Evolutionary conservation across 2,888 invertebrate species (phyloP).

Genomic region (Dicroscelio sp.): DNA sequence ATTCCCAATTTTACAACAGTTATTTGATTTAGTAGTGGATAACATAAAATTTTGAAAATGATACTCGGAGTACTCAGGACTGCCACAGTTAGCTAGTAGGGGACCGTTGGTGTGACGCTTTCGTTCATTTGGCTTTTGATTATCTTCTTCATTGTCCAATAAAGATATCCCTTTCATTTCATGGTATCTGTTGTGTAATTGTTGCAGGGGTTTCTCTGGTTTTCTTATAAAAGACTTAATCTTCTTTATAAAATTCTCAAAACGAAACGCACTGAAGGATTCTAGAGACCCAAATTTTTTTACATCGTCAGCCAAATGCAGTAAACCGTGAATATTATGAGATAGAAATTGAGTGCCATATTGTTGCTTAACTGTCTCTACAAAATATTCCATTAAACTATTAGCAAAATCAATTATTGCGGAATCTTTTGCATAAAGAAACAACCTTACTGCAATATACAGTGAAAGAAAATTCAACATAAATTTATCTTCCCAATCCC

Average conservation of each 20-base stretch:
- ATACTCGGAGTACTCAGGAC: conserved; percentile 2
- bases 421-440: not conserved
- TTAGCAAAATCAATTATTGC: not conserved
- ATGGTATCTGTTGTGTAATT: not conserved
- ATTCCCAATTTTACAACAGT: not conserved
- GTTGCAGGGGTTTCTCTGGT: not conserved
- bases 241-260: not conserved
- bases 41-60: not conserved
- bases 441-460: not conserved
- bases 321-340: not conserved
- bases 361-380: not conserved
- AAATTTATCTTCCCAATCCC: too few species aligned
- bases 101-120: not conserved
- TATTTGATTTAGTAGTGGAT: not conserved
- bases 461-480: conserved; percentile 7
- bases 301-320: not conserved
- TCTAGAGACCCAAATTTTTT: not conserved
- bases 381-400: not conserved
- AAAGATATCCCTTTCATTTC: not conserved
- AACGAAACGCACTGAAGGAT: not conserved
- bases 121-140: not conserved
- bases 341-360: not conserved
- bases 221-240: not conserved
- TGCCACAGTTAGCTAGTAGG: not conserved
- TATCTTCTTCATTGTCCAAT: not conserved